A percentile compares a stretch with the other conserved stretches of the same genome.
phyloP scores from a whole-genome alignment of 2,113 vertebrate genomes.

The Maccullochella peelii region DNA sequence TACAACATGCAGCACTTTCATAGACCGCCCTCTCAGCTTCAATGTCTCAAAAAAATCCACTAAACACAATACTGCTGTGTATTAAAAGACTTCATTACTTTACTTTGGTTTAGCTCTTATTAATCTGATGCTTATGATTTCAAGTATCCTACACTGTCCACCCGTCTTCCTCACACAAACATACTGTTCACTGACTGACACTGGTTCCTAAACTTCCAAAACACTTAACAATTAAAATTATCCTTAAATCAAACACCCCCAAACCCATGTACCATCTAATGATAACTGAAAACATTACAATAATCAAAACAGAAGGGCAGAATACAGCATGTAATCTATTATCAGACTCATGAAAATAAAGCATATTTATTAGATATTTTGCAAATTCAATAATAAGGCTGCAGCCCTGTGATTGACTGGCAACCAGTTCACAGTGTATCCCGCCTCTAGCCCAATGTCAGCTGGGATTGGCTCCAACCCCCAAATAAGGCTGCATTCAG shows the following conservation, averaged over 20 bases:
- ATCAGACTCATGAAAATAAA: not conserved
- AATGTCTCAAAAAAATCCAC: not conserved
- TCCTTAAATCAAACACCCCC: not conserved
- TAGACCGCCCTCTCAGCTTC: not conserved
- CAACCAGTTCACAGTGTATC: too few species aligned
- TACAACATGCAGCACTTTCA: not conserved
- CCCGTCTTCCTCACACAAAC: too few species aligned
- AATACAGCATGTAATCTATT: not conserved
- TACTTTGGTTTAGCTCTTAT: not conserved
- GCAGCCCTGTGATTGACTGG: too few species aligned
- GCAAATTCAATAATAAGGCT: not conserved
- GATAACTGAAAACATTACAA: not conserved
- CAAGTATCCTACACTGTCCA: too few species aligned
- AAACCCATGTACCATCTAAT: too few species aligned
- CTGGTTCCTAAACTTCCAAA: not conserved
- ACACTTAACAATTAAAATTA: not conserved
- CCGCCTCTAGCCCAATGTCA: too few species aligned
- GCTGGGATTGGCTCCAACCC: too few species aligned
- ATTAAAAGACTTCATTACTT: not conserved
- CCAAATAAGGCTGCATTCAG: not conserved
- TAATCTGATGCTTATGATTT: not conserved
- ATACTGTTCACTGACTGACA: not conserved
- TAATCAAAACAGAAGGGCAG: not conserved
- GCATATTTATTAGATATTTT: not conserved
- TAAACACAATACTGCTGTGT: not conserved